These are phyloP conservation scores for Rhagophthalmus giganteus DNA, from an alignment of 2,888 invertebrate species.

Conservation along the genomic window DNA sequence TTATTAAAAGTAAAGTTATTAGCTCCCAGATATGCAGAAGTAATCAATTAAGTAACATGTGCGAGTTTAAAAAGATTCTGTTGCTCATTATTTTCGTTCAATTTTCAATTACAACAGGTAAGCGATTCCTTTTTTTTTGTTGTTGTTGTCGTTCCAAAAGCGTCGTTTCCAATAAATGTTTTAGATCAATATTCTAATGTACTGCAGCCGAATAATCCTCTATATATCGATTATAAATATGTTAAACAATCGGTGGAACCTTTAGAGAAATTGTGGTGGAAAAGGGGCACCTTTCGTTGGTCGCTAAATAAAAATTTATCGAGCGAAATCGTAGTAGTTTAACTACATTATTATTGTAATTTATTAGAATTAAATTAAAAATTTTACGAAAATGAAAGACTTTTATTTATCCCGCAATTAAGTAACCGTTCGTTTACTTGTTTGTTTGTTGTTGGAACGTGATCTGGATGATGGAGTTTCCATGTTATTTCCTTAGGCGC, in stretches of 20 bases:
- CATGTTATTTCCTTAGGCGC: too few species aligned
- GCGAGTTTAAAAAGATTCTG: background rate
- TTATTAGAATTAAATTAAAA: too few species aligned
- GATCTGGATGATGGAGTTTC: too few species aligned
- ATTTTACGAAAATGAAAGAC: too few species aligned
- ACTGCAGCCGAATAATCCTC: background rate
- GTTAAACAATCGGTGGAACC: background rate
- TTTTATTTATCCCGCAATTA: too few species aligned
- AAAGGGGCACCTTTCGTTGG: conserved; percentile 3
- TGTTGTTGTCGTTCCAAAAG: too few species aligned
- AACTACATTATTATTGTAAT: too few species aligned
- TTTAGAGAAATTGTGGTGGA: conserved; percentile 3
- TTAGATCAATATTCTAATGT: background rate
- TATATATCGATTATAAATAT: conserved; percentile 4
- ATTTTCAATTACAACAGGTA: background rate
- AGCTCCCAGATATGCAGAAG: background rate
- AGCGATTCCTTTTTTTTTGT: too few species aligned
- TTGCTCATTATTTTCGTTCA: background rate
- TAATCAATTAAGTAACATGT: background rate
- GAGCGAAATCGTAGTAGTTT: background rate
- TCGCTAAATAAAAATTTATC: background rate
- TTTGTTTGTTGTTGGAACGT: too few species aligned
- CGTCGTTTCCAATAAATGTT: too few species aligned
- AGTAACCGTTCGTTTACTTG: too few species aligned
- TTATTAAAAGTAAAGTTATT: too few species aligned